Percentiles rank a stretch among this genome's conserved stretches.
Evolutionary conservation across 2,888 invertebrate species (phyloP).

Genomic region (Hoplodrina ambigua): DNA sequence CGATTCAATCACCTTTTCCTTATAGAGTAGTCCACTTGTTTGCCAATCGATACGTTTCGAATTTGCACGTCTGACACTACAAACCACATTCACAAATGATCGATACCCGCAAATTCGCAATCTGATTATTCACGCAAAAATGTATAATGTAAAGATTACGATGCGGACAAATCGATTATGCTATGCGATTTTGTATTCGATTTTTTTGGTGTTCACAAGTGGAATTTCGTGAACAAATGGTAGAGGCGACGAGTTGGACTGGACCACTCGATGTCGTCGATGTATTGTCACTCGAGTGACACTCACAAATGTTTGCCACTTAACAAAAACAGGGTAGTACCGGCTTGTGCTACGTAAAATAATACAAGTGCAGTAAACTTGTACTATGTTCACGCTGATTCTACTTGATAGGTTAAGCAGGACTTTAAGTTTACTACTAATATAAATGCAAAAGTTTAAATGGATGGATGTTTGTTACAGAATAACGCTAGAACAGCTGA

Average conservation of each 20-base stretch:
- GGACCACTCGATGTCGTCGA: constrained; percentile 78
- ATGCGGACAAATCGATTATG: constrained; percentile 39
- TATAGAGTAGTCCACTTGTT: constrained; percentile 45
- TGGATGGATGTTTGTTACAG: no score
- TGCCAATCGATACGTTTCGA: constrained; percentile 53
- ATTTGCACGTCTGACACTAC: constrained; percentile 48
- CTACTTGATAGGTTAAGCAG: constrained; percentile 11
- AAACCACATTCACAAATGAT: constrained; percentile 38
- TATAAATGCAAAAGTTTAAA: no score
- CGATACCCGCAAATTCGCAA: constrained; percentile 42
- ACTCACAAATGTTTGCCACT: constrained; percentile 85
- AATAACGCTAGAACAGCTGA: no score
- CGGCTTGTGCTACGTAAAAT: constrained; percentile 49
- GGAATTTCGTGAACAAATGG: constrained; percentile 65
- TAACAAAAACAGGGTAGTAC: constrained; percentile 71
- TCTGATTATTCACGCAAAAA: constrained; percentile 49
- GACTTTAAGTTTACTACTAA: background rate
- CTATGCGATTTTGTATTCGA: constrained; percentile 36
- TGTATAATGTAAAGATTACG: constrained; percentile 32
- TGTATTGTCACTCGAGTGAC: constrained; percentile 83
- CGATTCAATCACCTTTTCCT: constrained; percentile 52
- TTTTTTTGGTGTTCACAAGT: constrained; percentile 23
- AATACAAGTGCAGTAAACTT: constrained; percentile 49
- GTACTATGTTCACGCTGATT: constrained; percentile 16
- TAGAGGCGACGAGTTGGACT: constrained; percentile 68